Percentiles rank a stretch among this genome's conserved stretches.
Evolutionary conservation across 2,888 invertebrate genomes (phyloP).

Genomic region (Coremacera marginata): DNA sequence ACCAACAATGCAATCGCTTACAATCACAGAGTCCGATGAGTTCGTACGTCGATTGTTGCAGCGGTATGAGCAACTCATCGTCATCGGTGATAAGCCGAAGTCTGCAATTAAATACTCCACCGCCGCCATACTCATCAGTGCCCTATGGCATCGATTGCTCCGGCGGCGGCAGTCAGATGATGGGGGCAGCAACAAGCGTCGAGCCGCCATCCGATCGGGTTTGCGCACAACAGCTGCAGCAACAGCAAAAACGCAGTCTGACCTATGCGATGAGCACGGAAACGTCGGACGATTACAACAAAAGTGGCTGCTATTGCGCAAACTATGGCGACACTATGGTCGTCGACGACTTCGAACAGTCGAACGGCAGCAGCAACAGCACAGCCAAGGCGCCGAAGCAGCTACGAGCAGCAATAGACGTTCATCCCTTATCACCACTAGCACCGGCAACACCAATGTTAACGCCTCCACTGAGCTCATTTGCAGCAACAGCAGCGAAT

Average conservation of each 20-base stretch:
- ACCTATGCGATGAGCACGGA: slow-evolving; percentile 45
- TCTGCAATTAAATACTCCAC: slow-evolving; percentile 48
- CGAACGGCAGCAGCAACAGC: slow-evolving; percentile 43
- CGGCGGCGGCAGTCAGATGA: slow-evolving; percentile 17
- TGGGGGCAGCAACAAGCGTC: slow-evolving; percentile 25
- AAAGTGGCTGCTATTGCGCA: slow-evolving; percentile 62
- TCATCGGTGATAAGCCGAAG: slow-evolving; percentile 45
- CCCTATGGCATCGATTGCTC: slow-evolving; percentile 39
- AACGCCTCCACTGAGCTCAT: slow-evolving; percentile 42
- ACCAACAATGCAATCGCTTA: slow-evolving; percentile 12
- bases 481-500: slow-evolving; percentile 56
- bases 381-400: slow-evolving; percentile 44
- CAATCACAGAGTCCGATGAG: slow-evolving; percentile 14
- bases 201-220: slow-evolving; percentile 32
- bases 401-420: background rate
- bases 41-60: slow-evolving; percentile 37
- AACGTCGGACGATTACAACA: slow-evolving; percentile 51
- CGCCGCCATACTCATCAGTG: slow-evolving; percentile 51
- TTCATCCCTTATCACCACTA: slow-evolving; percentile 22
- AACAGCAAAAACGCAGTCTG: slow-evolving; percentile 46
- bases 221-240: slow-evolving; percentile 5
- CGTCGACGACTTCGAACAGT: slow-evolving; percentile 55
- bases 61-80: slow-evolving; percentile 42
- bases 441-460: slow-evolving; percentile 28
- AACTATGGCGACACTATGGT: slow-evolving; percentile 59